A percentile compares a stretch with the other conserved stretches of the same genome.
Evolutionary conservation across 2,113 vertebrate genomes (phyloP).

Genomic region (Sisor rabdophorus): DNA sequence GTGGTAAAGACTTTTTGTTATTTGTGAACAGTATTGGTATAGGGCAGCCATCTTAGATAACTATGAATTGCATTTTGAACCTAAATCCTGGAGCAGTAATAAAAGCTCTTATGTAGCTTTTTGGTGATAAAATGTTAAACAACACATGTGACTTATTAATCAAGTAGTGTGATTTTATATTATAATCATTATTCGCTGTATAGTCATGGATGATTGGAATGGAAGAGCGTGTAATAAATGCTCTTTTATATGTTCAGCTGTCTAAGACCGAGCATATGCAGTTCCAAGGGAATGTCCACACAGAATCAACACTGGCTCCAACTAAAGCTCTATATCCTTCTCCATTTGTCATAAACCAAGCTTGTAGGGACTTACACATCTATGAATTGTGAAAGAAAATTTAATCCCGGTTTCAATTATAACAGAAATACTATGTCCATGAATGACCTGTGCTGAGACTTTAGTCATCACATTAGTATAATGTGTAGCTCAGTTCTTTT

Average conservation of each 20-base stretch:
- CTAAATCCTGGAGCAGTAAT: neutral
- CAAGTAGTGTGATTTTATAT: neutral
- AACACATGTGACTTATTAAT: neutral
- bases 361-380: neutral
- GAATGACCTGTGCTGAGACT: neutral
- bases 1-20: neutral
- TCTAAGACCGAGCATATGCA: constrained; percentile 28
- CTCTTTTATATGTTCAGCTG: constrained; percentile 58
- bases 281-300: constrained; percentile 45
- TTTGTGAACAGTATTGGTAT: neutral
- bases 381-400: neutral
- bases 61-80: neutral
- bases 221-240: constrained; percentile 27
- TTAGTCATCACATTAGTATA: neutral
- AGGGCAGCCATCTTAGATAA: neutral
- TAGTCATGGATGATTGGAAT: neutral
- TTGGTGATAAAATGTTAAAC: neutral
- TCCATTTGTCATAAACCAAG: neutral
- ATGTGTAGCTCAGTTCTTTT: neutral
- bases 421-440: neutral
- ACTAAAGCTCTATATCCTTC: constrained; percentile 48
- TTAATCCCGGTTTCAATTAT: neutral
- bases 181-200: neutral
- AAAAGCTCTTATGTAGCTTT: neutral
- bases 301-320: constrained; percentile 53